Evolutionary conservation across 2,797 vertebrate species (phyloP).

Genomic region (Parotocinclus haroldoi): DNA sequence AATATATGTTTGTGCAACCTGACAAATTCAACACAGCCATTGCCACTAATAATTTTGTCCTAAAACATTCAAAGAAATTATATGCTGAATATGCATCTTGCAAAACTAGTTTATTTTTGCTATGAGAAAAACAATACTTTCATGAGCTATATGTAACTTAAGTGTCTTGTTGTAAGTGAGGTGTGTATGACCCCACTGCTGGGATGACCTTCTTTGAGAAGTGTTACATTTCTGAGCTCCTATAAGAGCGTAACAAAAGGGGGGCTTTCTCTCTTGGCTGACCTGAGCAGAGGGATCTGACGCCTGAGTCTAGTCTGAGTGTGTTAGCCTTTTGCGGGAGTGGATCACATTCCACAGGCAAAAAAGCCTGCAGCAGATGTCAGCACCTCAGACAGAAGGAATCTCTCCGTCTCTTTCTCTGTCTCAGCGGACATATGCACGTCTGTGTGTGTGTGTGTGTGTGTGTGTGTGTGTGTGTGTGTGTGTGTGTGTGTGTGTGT

Average conservation of each 20-base stretch:
- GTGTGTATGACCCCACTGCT: slow-evolving; percentile 7
- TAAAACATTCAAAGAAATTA: too few relatives aligned
- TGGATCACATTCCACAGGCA: slow-evolving; percentile 75
- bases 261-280: slow-evolving; percentile 47
- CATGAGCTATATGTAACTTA: background rate
- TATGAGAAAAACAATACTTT: background rate
- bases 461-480: slow-evolving; percentile 22
- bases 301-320: slow-evolving; percentile 56
- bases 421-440: too few relatives aligned
- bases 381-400: slow-evolving; percentile 73
- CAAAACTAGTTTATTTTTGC: too few relatives aligned
- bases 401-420: slow-evolving; percentile 44
- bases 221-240: slow-evolving; percentile 1
- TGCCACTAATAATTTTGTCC: too few relatives aligned
- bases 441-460: background rate
- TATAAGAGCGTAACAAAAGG: slow-evolving; percentile 16
- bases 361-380: slow-evolving; percentile 75
- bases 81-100: too few relatives aligned
- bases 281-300: slow-evolving; percentile 53
- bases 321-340: slow-evolving; percentile 54
- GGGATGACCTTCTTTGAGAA: slow-evolving; percentile 9
- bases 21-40: too few relatives aligned
- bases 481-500: slow-evolving; percentile 1
- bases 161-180: background rate
- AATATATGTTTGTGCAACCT: too few relatives aligned